A percentile compares a stretch with the other conserved stretches of the same genome.
Evolutionary conservation across 2,113 vertebrate species (phyloP).

Genomic region (cattle (Bos taurus)): ARS-UCD2.0 NC_037331.1:20087001-20087500

Average conservation of each 20-base stretch:
- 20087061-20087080: neutral
- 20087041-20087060: neutral
- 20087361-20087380: neutral
- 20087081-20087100: neutral
- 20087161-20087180: neutral
- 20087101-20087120: neutral
- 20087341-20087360: neutral
- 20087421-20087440: neutral
- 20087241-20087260: neutral
- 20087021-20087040: neutral
- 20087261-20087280: neutral
- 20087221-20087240: neutral
- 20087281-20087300: accelerated
- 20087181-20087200: neutral
- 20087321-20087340: neutral
- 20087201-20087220: neutral
- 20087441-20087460: neutral
- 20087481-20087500: neutral
- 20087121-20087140: neutral
- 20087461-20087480: neutral
- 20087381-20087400: neutral
- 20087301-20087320: neutral
- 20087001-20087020: neutral
- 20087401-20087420: neutral
- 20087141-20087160: neutral